Percentiles rank a stretch among this genome's conserved stretches.
phyloP scores from a whole-genome alignment of 1,140 invertebrate species.

The Harpegnathos saltator region DNA sequence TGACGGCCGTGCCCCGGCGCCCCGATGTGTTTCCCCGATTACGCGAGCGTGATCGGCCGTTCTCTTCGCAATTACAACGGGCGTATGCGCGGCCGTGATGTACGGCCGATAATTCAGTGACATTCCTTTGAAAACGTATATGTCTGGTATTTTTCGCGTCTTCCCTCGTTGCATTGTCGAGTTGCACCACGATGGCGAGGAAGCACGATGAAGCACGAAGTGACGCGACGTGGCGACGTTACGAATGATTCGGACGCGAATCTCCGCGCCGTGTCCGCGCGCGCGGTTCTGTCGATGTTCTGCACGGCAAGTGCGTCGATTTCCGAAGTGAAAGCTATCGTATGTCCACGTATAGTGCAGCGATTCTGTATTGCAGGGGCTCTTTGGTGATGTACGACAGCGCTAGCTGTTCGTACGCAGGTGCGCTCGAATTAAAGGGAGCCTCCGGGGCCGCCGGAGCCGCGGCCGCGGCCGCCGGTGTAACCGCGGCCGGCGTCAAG shows the following conservation, averaged over 20 bases:
- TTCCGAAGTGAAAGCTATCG: too few species aligned
- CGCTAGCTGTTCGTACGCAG: constrained; percentile 93
- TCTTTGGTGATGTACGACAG: constrained; percentile 93
- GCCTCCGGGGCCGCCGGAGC: constrained; percentile 81
- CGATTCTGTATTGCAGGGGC: constrained; percentile 77
- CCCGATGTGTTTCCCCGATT: constrained; percentile 49
- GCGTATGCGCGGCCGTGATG: constrained; percentile 7
- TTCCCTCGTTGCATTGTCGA: neutral
- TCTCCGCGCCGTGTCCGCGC: too few species aligned
- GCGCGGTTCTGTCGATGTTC: too few species aligned
- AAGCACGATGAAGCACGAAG: too few species aligned
- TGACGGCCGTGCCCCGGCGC: constrained; percentile 1
- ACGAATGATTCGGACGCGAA: too few species aligned
- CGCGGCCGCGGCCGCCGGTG: constrained; percentile 82
- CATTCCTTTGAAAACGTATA: constrained; percentile 2
- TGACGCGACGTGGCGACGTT: too few species aligned
- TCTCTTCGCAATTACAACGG: constrained; percentile 41
- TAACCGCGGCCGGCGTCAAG: constrained; percentile 83
- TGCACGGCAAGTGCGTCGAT: too few species aligned
- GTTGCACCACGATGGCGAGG: too few species aligned
- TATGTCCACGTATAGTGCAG: too few species aligned
- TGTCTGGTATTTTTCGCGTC: neutral
- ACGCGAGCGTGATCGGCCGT: constrained; percentile 63
- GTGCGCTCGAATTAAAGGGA: constrained; percentile 93
- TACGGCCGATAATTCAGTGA: constrained; percentile 29